Conservation (phyloP, 2,888 invertebrate species). For the Orthonychiurus folsomi region DNA sequence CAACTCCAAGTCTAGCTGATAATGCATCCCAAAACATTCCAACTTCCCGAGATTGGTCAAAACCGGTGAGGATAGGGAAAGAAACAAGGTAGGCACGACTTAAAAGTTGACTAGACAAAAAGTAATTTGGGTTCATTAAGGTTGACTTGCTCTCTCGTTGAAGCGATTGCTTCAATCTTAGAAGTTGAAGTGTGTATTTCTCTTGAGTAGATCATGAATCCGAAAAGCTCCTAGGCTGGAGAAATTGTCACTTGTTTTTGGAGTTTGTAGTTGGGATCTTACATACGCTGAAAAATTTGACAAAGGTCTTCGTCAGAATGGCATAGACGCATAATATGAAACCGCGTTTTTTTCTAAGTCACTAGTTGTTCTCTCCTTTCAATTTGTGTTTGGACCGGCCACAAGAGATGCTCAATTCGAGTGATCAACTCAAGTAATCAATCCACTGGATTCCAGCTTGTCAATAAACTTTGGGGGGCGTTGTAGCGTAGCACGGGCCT, state of each 20-base stretch:
- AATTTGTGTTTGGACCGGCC: conserved; percentile 12
- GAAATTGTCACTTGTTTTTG: conserved; percentile 6
- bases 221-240: background rate
- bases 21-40: conserved; percentile 42
- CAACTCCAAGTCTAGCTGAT: conserved; percentile 40
- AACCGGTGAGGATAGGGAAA: background rate
- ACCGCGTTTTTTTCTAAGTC: conserved; percentile 41
- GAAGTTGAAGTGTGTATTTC: background rate
- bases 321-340: conserved; percentile 36
- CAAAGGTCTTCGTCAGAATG: background rate
- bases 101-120: conserved; percentile 11
- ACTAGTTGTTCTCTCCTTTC: conserved; percentile 39
- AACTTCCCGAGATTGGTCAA: background rate
- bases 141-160: background rate
- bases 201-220: background rate
- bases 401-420: conserved; percentile 14
- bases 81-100: conserved; percentile 19
- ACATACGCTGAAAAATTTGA: conserved; percentile 10
- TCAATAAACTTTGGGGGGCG: conserved; percentile 9
- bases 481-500: conserved; percentile 7
- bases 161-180: conserved; percentile 1
- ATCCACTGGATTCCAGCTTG: conserved; percentile 5
- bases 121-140: conserved; percentile 7
- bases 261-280: background rate
- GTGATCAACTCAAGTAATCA: background rate